A percentile compares a stretch with the other conserved stretches of the same genome.
These are phyloP conservation scores for Echinometra lucunter DNA, from an alignment of 53 echinoderm and acorn worm genomes.

Conservation along the genomic window DNA sequence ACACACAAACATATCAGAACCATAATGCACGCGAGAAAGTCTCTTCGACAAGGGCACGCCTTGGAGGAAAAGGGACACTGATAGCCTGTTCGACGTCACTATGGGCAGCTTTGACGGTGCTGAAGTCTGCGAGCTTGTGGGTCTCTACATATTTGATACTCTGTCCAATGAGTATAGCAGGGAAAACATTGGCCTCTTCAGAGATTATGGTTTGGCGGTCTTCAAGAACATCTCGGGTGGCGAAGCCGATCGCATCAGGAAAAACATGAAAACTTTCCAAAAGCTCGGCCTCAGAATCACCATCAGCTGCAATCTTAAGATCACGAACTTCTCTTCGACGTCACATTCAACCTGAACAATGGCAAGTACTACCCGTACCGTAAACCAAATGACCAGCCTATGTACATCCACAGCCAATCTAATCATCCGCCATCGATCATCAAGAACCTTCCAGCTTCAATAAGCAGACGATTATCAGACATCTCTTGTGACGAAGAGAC, in stretches of 20 bases:
- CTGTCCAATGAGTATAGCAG: slow-evolving; percentile 11
- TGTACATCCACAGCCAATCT: slow-evolving; percentile 58
- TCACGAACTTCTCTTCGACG: slow-evolving; percentile 61
- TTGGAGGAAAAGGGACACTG: too few species aligned
- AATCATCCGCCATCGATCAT: slow-evolving; percentile 67
- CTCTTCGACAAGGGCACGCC: too few species aligned
- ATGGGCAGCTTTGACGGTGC: slow-evolving; percentile 70
- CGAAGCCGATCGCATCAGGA: slow-evolving; percentile 41
- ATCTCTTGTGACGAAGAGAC: slow-evolving; percentile 59
- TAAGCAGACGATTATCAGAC: slow-evolving; percentile 48
- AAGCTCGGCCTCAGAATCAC: slow-evolving; percentile 59
- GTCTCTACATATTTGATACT: slow-evolving; percentile 52
- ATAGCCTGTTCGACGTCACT: slow-evolving; percentile 68
- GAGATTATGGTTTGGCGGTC: slow-evolving; percentile 69
- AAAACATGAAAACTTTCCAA: slow-evolving; percentile 51
- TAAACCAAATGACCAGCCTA: slow-evolving; percentile 37
- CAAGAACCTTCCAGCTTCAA: slow-evolving; percentile 53
- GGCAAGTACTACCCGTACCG: slow-evolving; percentile 58
- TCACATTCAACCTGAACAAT: slow-evolving; percentile 58
- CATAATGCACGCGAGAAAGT: too few species aligned
- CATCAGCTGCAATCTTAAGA: slow-evolving; percentile 56
- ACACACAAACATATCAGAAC: background rate
- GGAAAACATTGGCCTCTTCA: slow-evolving; percentile 54
- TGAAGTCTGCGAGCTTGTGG: slow-evolving; percentile 66
- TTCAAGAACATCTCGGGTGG: slow-evolving; percentile 44